phyloP scores from a whole-genome alignment of 2,113 vertebrate genomes.

The Sinocyclocheilus grahami region DNA sequence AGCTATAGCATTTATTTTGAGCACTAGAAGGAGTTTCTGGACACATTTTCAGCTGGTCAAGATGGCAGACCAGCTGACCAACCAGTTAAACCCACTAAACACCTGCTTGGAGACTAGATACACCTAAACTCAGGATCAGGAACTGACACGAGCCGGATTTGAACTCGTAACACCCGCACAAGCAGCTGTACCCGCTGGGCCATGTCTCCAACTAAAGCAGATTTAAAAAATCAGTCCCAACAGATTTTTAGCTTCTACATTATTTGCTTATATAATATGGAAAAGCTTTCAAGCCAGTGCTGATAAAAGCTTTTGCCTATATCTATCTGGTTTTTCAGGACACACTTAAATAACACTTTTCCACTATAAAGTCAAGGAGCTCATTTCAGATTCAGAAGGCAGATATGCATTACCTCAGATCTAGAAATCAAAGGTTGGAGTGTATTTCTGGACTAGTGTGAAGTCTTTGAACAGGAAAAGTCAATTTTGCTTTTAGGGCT shows the following conservation, averaged over 20 bases:
- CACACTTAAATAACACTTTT: conserved; percentile 21
- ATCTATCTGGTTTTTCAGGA: neutral
- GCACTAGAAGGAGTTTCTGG: neutral
- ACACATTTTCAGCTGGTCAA: neutral
- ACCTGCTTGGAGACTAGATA: neutral
- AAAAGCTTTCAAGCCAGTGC: neutral
- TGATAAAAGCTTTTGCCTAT: conserved; percentile 21
- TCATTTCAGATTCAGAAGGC: conserved; percentile 17
- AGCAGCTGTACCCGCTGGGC: neutral
- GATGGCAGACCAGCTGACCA: neutral
- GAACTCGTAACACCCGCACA: neutral
- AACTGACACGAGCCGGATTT: neutral
- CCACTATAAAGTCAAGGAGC: neutral
- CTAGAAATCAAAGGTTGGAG: conserved; percentile 35
- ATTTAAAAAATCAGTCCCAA: neutral
- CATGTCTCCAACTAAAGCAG: neutral
- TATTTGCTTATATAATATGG: neutral
- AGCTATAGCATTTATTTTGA: neutral
- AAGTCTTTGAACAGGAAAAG: conserved; percentile 71
- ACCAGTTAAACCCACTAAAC: neutral
- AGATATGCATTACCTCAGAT: conserved; percentile 28
- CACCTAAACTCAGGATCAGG: neutral
- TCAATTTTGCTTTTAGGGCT: conserved; percentile 70
- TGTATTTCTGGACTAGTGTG: conserved; percentile 46
- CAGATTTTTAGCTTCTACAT: neutral